Evolutionary conservation across 2,797 vertebrate species (phyloP), one percentile per base, ranked within the genome.

Genomic region (Craterocephalus amniculus): DNA sequence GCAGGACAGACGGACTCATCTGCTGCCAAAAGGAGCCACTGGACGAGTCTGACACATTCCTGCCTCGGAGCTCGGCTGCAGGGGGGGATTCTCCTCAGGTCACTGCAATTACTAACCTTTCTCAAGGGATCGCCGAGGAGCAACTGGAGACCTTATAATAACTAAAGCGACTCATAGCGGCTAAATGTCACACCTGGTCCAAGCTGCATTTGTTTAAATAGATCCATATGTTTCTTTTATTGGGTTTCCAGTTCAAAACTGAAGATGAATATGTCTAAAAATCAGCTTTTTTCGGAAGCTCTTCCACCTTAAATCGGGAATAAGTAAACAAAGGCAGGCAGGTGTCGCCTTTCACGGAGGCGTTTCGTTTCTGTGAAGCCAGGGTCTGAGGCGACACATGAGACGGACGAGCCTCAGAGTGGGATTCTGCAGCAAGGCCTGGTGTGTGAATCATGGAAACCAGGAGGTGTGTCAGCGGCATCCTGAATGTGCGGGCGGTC

Each of bases 71-170:
- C 32, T 20, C 59, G 38, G 70, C 36, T 20, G 52, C 45, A 63
- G 36, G 40, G 58, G 56, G 20, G 72, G 65, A 89, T 86, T 84
- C 74, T 76, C 74, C 67, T 35, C 54, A 84, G 88, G 90, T 91
- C 86, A 76, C 31, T n/a, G 34, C 64, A 65, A 69, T 71, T 74
- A 62, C 87, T 91, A 84, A 91, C 84, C 88, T 93, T 87, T 90
- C 72, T 73, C 70, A 63, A 40, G 29, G 58, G 61, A 79, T 75
- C 6, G 34, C 72, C 58, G 49, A 86, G 67, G 77, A 83, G 91
- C 87, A 90, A 94, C 78, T 59, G 20, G 76, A 93, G 63, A 83
- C 86, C 57, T 51, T 7, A 7, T 79, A 74, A 83, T 89, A 72
- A 75, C 56, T 18, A 10, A 32, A 58, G 73, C 43, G 71, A 60